Percentiles rank a stretch among this genome's conserved stretches.
Evolutionary conservation across 2,797 vertebrate species (phyloP).

Genomic region (Gobio occitaniae): DNA sequence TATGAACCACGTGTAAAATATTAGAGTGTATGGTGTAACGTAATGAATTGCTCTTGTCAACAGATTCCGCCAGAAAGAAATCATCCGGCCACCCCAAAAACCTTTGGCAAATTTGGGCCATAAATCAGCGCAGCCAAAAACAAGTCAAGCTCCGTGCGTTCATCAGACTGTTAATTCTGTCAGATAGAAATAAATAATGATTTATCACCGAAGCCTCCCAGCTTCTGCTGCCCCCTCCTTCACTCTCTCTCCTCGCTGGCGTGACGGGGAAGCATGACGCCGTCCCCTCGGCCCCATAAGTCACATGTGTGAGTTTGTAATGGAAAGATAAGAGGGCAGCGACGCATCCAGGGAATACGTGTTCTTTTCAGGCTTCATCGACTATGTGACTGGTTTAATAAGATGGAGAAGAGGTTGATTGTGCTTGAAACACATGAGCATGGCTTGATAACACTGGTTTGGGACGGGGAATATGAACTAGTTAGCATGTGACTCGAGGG

Average conservation of each 20-base stretch:
- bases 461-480: conserved; percentile 54
- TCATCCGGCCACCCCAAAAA: conserved; percentile 4
- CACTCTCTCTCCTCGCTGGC: conserved; percentile 51
- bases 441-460: conserved; percentile 59
- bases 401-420: conserved; percentile 64
- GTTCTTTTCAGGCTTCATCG: conserved; percentile 78
- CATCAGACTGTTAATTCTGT: conserved; percentile 73
- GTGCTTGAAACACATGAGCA: conserved; percentile 61
- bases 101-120: conserved; percentile 29
- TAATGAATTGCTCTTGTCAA: conserved; percentile 42
- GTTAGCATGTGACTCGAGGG: conserved; percentile 38
- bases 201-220: conserved; percentile 68
- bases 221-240: conserved; percentile 41
- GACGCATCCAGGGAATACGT: conserved; percentile 71
- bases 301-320: conserved; percentile 65
- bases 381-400: conserved; percentile 79
- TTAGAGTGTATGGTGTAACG: not conserved
- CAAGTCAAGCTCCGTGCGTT: conserved; percentile 37
- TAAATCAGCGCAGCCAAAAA: conserved; percentile 46
- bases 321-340: conserved; percentile 69
- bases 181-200: conserved; percentile 79
- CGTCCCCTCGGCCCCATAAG: conserved; percentile 54
- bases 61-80: conserved; percentile 21
- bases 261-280: conserved; percentile 67
- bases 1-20: not conserved